Conservation (phyloP, 35 echinoderm and acorn worm species). For the Holothuria glaberrima region DNA sequence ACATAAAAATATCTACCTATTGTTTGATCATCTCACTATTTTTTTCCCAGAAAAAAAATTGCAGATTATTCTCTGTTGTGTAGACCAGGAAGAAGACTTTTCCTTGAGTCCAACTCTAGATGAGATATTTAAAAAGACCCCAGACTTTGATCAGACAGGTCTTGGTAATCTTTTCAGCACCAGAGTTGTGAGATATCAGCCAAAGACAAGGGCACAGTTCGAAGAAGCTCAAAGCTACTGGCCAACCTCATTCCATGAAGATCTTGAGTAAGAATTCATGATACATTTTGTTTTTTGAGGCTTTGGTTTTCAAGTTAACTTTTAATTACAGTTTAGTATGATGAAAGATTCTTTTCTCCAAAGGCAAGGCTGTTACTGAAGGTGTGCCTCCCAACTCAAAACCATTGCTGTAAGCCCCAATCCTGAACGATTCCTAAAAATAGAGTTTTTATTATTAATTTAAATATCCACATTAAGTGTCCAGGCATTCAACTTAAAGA, state of each 20-base stretch:
- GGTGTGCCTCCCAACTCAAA: too few relatives aligned
- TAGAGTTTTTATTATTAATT: too few relatives aligned
- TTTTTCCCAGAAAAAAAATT: conserved; percentile 23
- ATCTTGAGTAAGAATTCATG: conserved; percentile 75
- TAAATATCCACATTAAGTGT: too few relatives aligned
- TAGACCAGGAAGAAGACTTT: neutral
- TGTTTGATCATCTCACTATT: too few relatives aligned
- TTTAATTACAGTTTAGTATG: too few relatives aligned
- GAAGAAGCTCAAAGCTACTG: conserved; percentile 75
- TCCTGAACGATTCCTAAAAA: too few relatives aligned
- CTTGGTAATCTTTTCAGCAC: conserved; percentile 66
- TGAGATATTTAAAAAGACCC: conserved; percentile 37
- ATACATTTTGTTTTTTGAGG: neutral
- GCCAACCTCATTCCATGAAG: conserved; percentile 93
- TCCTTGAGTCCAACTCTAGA: neutral
- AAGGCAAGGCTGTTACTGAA: too few relatives aligned
- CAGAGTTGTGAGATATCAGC: conserved; percentile 58
- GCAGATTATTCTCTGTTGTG: conserved; percentile 61
- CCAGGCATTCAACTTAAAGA: too few relatives aligned
- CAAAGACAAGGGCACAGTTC: conserved; percentile 85
- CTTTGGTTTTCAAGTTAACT: too few relatives aligned
- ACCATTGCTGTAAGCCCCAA: too few relatives aligned
- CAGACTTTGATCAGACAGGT: conserved; percentile 5
- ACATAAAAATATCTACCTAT: too few relatives aligned
- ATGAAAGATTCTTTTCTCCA: too few relatives aligned